These are phyloP conservation scores for Allacma fusca DNA, from an alignment of 2,888 invertebrate genomes.

Conservation along the genomic window DNA sequence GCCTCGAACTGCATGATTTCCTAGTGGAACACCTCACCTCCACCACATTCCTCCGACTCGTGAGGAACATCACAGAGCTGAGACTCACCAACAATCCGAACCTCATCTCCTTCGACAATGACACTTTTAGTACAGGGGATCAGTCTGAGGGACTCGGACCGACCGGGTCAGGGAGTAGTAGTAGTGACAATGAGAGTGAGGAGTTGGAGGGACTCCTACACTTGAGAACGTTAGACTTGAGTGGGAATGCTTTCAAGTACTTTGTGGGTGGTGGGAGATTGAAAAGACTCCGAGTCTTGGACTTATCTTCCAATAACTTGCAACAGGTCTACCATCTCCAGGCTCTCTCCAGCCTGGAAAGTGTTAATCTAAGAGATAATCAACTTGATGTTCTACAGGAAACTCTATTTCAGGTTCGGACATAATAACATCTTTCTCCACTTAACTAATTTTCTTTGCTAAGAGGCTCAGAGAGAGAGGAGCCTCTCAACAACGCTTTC, in stretches of 20 bases:
- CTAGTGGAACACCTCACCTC: slow-evolving; percentile 52
- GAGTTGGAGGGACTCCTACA: slow-evolving; percentile 37
- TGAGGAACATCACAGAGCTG: slow-evolving; percentile 55
- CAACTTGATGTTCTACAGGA: slow-evolving; percentile 56
- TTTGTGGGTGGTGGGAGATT: slow-evolving; percentile 57
- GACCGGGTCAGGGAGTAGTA: background rate
- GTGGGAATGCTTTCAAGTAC: slow-evolving; percentile 59
- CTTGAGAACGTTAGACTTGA: slow-evolving; percentile 59
- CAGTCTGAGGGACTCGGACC: background rate
- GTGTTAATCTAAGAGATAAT: slow-evolving; percentile 61
- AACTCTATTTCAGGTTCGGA: slow-evolving; percentile 58
- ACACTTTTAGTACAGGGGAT: slow-evolving; percentile 41
- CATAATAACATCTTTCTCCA: background rate
- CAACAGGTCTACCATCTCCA: slow-evolving; percentile 55
- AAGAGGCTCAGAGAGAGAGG: no score
- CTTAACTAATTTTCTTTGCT: no score
- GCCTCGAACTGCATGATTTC: slow-evolving; percentile 57
- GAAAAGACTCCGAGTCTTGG: slow-evolving; percentile 56
- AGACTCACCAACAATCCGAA: slow-evolving; percentile 55
- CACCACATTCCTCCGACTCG: slow-evolving; percentile 48
- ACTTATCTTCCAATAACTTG: slow-evolving; percentile 59
- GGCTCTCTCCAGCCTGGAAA: slow-evolving; percentile 55
- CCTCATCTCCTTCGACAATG: slow-evolving; percentile 38
- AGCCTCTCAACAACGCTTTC: no score
- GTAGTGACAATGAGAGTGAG: slow-evolving; percentile 19